Conservation (phyloP, 1,140 invertebrate species). For the Ceratina japonica region DNA sequence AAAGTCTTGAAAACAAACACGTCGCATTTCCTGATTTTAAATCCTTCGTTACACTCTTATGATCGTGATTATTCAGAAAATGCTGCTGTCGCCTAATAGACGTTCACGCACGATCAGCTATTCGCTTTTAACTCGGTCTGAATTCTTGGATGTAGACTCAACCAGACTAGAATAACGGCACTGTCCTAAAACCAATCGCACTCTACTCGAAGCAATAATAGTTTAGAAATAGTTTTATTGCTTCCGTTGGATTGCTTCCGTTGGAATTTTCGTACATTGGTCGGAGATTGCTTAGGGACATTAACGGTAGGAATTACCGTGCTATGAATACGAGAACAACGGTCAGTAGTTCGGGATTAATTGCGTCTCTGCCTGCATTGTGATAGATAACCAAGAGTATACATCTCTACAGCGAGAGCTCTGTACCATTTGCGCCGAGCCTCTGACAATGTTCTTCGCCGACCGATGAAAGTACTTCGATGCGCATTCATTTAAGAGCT, state of each 20-base stretch:
- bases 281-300: not conserved
- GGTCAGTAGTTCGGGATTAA: conserved; percentile 28
- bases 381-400: conserved; percentile 9
- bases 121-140: not conserved
- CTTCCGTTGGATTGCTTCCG: not conserved
- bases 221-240: conserved; percentile 19
- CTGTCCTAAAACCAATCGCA: conserved; percentile 21
- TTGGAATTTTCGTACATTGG: conserved; percentile 26
- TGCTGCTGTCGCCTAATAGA: not conserved
- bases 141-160: not conserved
- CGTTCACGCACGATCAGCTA: not conserved
- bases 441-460: not conserved
- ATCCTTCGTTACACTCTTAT: too few species aligned
- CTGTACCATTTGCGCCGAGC: not conserved
- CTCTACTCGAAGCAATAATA: conserved; percentile 21
- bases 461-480: conserved; percentile 5
- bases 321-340: conserved; percentile 21
- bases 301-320: conserved; percentile 18
- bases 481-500: conserved; percentile 13
- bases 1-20: too few species aligned
- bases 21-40: too few species aligned
- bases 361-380: not conserved
- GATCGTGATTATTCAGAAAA: too few species aligned
- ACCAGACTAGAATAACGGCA: conserved; percentile 17
- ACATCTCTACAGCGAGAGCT: conserved; percentile 7